Evolutionary conservation across 2,113 vertebrate genomes (phyloP), one percentile per base, ranked within the genome.

Genomic region (Festucalex cinctus): DNA sequence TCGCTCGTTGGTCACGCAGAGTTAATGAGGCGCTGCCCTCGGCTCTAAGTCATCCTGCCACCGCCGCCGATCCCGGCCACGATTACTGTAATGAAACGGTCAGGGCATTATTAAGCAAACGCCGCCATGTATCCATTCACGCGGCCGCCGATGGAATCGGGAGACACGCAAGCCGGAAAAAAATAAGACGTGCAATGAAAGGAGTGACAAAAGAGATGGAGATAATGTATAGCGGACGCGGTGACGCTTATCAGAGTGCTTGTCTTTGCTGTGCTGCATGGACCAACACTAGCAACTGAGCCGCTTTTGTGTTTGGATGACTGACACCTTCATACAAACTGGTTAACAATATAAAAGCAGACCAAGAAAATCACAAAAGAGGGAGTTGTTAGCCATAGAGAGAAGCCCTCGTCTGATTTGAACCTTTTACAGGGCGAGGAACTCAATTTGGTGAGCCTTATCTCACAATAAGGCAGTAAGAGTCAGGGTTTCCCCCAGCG

Each of bases 11-110:
- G 89, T 89, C 86, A 77, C 82, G 71, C 68, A 73, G 81, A 92
- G 92, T 92, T 93, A 93, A 93, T 93, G 93, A 92, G 91, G 85
- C 88, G 67, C 83, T 80, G 83, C 86, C 85, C 81, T 32, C 66
- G 73, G 91, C 90, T 88, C 88, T 92, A 89, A 93, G 86, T 93
- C 93, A 92, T 93, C 81, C 90, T 93, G 93, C 90, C 93, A 91
- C 76, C 69, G 12, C 75, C 66, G 73, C 83, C 81, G 87, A 92
- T 92, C 89, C 85, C 83, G 79, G 71, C 78, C 77, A 85, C 89
- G 93, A 93, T 93, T 93, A 91, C 91, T 91, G 88, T 91, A 93
- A 93, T 92, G 91, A 92, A 93, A 92, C 78, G 88, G 85, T 89
- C 90, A 87, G 82, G 80, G 88, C 86, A 90, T 92, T 92, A 92